Conservation (phyloP, 2,797 vertebrate species). For the Rhodeus uyekii region DNA sequence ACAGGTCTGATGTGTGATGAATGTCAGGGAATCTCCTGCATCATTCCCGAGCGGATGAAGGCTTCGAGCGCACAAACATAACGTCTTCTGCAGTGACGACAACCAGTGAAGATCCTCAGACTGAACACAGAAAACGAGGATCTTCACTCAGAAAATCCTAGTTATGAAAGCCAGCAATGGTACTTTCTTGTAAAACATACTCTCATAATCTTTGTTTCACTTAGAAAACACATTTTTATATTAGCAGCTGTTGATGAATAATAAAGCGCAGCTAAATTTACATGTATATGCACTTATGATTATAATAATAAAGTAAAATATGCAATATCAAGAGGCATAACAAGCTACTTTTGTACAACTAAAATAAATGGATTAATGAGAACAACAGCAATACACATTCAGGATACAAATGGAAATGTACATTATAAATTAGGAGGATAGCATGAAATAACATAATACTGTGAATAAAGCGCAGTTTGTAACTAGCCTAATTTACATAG, state of each 20-base stretch:
- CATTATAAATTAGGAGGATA: background rate
- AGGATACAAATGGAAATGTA: background rate
- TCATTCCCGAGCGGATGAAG: background rate
- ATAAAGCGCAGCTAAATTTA: too few species aligned
- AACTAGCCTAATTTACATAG: background rate
- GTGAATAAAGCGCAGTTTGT: background rate
- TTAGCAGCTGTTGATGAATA: too few species aligned
- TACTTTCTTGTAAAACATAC: too few species aligned
- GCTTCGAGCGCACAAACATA: background rate
- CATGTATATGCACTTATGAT: too few species aligned
- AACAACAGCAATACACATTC: background rate
- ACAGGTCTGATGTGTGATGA: constrained; percentile 12
- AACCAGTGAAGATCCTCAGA: background rate
- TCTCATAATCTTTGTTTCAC: too few species aligned
- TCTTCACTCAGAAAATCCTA: too few species aligned
- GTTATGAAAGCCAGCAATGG: too few species aligned
- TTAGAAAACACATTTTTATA: too few species aligned
- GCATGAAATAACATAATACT: background rate
- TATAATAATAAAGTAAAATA: too few species aligned
- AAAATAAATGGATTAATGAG: background rate
- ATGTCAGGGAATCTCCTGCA: background rate
- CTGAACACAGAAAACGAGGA: background rate
- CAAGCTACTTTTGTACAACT: background rate
- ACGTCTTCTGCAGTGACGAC: background rate
- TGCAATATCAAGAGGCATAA: background rate